Base-by-base conservation (phyloP, 2,888 invertebrate genomes). In the Aromia moschata region DNA sequence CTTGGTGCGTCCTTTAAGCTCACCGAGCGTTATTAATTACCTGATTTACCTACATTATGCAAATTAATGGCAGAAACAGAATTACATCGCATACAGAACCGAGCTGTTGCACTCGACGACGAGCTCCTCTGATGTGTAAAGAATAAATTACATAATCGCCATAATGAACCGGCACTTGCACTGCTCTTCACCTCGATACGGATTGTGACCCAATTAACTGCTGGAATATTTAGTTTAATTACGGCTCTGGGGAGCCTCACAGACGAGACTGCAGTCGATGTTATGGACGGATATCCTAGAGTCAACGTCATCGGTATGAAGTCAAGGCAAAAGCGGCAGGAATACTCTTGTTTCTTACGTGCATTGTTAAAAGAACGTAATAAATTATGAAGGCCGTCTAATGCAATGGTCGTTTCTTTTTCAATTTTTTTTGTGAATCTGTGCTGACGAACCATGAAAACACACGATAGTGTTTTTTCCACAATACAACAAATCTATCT, bases 31-130 rank as follows among this genome's bases (percentile, higher is more conserved):
- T 5, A 40, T 40, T 40, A 40, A 40, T 40, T 16, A n/a, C 18
- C 10, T 1, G 18, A 18, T 18, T n/a, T n/a, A 17, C 17, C 10
- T 36, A 18, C 47, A 47, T 47, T 47, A 47, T 47, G 47, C 25
- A 49, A 49, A 49, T 38, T 49, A 38, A 30, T 15, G 20, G 49
- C 38, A 37, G 17, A n/a, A 25, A 18, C 33, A 38, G 38, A 49
- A 49, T 49, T 49, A 38, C 38, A 10, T 18, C 38, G 38, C 38
- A 38, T 25, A 49, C n/a, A 15, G 49, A 47, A 38, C 36, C 33
- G 20, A 37, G 38, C 25, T 49, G 49, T 38, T 49, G 49, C 49
- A 20, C n/a, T 18, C 36, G 10, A 15, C 38, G n/a, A 30, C 25
- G 38, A 37, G 38, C 49, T 37, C 25, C 20, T 38, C 20, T 20